Evolutionary conservation across 2,888 invertebrate genomes (phyloP).

Genomic region (Agrochola litura): DNA sequence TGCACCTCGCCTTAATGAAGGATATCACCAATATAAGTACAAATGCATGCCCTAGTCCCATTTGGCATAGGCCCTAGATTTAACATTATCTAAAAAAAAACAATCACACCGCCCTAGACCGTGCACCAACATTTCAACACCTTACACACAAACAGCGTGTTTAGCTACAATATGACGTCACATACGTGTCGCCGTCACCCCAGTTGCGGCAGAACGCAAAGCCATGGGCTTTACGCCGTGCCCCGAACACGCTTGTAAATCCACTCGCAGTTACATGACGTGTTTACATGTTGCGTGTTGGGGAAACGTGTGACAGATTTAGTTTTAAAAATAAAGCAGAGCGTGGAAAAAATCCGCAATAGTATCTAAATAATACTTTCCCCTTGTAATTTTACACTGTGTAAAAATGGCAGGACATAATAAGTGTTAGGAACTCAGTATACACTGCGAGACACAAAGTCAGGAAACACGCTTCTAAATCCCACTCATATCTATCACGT

Average conservation of each 20-base stretch:
- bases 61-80: fast-evolving
- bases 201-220: constrained; percentile 46
- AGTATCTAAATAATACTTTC: background rate
- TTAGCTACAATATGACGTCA: constrained; percentile 7
- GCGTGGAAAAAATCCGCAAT: background rate
- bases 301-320: constrained; percentile 6
- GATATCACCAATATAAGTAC: background rate
- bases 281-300: constrained; percentile 48
- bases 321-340: constrained; percentile 24
- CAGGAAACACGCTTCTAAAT: background rate
- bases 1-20: background rate
- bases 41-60: background rate
- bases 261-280: constrained; percentile 37
- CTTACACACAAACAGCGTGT: constrained; percentile 17
- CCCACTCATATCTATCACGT: constrained; percentile 2
- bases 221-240: constrained; percentile 40
- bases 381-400: background rate
- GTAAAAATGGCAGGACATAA: background rate
- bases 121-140: background rate
- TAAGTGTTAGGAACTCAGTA: background rate
- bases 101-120: background rate
- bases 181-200: constrained; percentile 31
- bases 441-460: background rate
- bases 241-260: constrained; percentile 53
- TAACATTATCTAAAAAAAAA: background rate